Evolutionary conservation across 2,888 invertebrate genomes (phyloP), one percentile per base, ranked within the genome.

Genomic region (Phorcus lineatus): DNA sequence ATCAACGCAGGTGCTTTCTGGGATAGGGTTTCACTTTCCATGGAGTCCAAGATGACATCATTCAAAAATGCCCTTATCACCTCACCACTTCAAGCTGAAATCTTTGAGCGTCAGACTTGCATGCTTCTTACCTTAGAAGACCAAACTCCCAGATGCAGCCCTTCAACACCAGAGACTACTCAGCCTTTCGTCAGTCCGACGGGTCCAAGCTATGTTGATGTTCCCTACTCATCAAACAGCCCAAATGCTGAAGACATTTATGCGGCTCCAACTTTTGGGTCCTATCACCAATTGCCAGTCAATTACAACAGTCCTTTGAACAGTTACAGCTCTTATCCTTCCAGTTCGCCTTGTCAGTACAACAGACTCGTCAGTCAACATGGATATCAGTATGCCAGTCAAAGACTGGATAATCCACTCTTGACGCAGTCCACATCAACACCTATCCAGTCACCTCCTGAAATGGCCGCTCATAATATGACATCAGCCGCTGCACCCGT

Each of bases 1-100:
- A 75, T 85, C 53, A 88, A 88, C 53, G 86, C 88, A 1, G 88
- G 86, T 0, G 81, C 84, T 54, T 88, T 88, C 77, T 88, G 88
- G 88, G 85, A 85, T 55, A 80, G 86, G 70, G 85, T 88, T 7
- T 86, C 87, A 1, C 77, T 84, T n/a, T 86, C 85, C 77, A 75
- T 88, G 11, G 85, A 87, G 11, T 80, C 77, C 54, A 87, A 85
- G 78, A 86, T 87, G 85, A 80, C 80, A 11, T 22, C 36, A 3
- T 88, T 88, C 80, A 80, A 82, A 47, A 74, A 70, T n/a, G 40
- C 66, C n/a, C 62, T 87, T 9, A 52, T 80, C 11, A 52, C 74
- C 0, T 82, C 85, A 9, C 55, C 55, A 7, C 76, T 77, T 22
- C 86, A 86, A 0, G 86, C 85, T 3, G 70, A 81, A 7, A 84